Conservation (phyloP, 1,140 invertebrate species). For the Lutraria rhynchaena region DNA sequence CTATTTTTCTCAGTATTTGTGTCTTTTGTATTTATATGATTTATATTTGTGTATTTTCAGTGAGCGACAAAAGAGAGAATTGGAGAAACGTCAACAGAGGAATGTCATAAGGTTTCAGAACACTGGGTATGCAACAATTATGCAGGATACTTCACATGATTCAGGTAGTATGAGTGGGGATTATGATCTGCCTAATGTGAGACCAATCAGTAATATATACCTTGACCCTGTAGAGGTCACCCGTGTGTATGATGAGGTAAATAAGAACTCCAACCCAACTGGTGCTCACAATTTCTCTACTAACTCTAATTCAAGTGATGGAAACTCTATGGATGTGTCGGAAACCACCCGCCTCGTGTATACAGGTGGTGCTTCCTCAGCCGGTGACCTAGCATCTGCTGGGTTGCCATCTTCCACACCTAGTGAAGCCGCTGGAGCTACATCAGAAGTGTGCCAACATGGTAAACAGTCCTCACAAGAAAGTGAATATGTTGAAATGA, state of each 20-base stretch:
- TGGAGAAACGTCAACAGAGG: slow-evolving; percentile 5
- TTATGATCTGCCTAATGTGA: neutral
- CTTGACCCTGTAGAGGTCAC: slow-evolving; percentile 58
- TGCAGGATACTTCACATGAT: slow-evolving; percentile 36
- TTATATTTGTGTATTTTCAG: slow-evolving; percentile 37
- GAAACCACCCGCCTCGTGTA: slow-evolving; percentile 13
- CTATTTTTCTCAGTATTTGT: too few species aligned
- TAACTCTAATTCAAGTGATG: neutral
- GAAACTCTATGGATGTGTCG: neutral
- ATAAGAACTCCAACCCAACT: slow-evolving; percentile 17
- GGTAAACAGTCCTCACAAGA: neutral
- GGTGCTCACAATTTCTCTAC: neutral
- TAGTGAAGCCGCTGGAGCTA: slow-evolving; percentile 18
- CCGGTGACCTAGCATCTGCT: slow-evolving; percentile 21
- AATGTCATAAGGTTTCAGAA: slow-evolving; percentile 1
- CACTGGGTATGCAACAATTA: slow-evolving; percentile 42
- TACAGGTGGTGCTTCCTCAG: slow-evolving; percentile 25
- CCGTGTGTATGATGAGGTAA: slow-evolving; percentile 54
- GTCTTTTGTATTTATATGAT: too few species aligned
- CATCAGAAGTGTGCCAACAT: slow-evolving; percentile 2
- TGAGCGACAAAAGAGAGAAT: slow-evolving; percentile 32
- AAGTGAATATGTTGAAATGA: slow-evolving; percentile 53
- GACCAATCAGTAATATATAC: slow-evolving; percentile 61
- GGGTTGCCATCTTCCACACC: neutral
- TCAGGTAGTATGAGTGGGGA: neutral